Base-by-base conservation (phyloP, 2,888 invertebrate species). In the Acanthacorydalis orientalis region DNA sequence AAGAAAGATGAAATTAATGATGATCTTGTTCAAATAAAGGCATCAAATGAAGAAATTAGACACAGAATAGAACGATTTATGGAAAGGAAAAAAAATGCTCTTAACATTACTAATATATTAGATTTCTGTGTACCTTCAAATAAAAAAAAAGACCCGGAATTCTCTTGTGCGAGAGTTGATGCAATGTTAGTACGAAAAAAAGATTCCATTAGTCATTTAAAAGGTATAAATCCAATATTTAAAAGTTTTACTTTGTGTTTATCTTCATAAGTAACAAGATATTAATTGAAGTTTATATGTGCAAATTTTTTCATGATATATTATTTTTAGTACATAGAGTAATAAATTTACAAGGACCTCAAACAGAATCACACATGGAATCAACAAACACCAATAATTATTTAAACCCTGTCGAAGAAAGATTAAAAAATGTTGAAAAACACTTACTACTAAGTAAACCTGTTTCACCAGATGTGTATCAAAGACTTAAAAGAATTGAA, bases 161-260 rank as follows among this genome's bases (percentile, higher is more conserved):
- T 68, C 52, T 76, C 76, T 1, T 89, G 89, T 65, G 88, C 89
- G 1, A 68, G 89, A 58, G 78, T 85, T 11, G 75, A 84, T 59
- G 80, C 87, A 38, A 73, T 78, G 53, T 74, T 86, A 50, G 69
- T 80, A 4, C 79, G 76, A 53, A 70, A 81, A 46, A 80, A 76
- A 54, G 83, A 81, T 58, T 81, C 82, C 0, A 85, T 81, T 59
- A 81, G 86, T 52, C 88, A 86, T 65, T 70, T 89, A 48, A 82
- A 80, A 75, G 81, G 87, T 86, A 64, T 48, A 44, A 23, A 43
- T 16, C 42, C 37, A 31, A 23, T 23, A 23, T n/a, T n/a, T n/a
- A n/a, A n/a, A n/a, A n/a, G n/a, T n/a, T n/a, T n/a, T n/a, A n/a
- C n/a, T n/a, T n/a, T n/a, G n/a, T n/a, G n/a, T n/a, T n/a, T n/a